Percentiles rank a stretch among this genome's conserved stretches.
phyloP scores from a whole-genome alignment of 2,888 invertebrate species.

The Hermaeophaga mercurialis region DNA sequence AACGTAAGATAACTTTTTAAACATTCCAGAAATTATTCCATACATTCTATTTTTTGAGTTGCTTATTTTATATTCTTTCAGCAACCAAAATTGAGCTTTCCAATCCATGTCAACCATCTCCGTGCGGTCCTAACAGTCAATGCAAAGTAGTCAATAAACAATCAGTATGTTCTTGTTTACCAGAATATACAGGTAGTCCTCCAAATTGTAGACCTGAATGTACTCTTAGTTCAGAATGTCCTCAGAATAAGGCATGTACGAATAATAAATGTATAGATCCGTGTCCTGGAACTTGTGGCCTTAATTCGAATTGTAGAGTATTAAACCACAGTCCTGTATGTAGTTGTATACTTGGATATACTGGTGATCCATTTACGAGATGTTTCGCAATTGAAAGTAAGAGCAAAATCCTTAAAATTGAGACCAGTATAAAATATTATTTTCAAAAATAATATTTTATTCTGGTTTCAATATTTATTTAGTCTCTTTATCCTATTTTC shows the following conservation, averaged over 20 bases:
- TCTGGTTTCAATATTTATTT: neutral
- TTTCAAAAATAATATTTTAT: too few relatives aligned
- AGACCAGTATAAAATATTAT: neutral
- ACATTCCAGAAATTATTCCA: too few relatives aligned
- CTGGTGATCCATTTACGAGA: slow-evolving; percentile 74
- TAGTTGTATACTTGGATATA: slow-evolving; percentile 65
- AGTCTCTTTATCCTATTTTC: neutral
- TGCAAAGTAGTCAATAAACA: slow-evolving; percentile 64
- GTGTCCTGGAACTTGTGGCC: slow-evolving; percentile 75
- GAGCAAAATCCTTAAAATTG: neutral
- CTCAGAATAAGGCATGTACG: slow-evolving; percentile 70
- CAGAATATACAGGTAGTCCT: slow-evolving; percentile 71
- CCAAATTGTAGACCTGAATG: slow-evolving; percentile 75
- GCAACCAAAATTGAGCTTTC: slow-evolving; percentile 46
- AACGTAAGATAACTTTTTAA: slow-evolving; percentile 44
- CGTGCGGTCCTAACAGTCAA: slow-evolving; percentile 76
- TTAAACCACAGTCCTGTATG: slow-evolving; percentile 78
- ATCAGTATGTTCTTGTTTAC: slow-evolving; percentile 70
- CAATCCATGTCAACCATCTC: slow-evolving; percentile 72
- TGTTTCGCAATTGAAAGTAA: slow-evolving; percentile 52
- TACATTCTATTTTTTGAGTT: slow-evolving; percentile 15
- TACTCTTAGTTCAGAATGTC: slow-evolving; percentile 71
- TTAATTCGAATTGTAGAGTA: slow-evolving; percentile 72
- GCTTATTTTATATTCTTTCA: slow-evolving; percentile 31
- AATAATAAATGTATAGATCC: slow-evolving; percentile 76